Evolutionary conservation across 2,113 vertebrate genomes (phyloP).

Genomic region (Datnioides undecimradiatus): DNA sequence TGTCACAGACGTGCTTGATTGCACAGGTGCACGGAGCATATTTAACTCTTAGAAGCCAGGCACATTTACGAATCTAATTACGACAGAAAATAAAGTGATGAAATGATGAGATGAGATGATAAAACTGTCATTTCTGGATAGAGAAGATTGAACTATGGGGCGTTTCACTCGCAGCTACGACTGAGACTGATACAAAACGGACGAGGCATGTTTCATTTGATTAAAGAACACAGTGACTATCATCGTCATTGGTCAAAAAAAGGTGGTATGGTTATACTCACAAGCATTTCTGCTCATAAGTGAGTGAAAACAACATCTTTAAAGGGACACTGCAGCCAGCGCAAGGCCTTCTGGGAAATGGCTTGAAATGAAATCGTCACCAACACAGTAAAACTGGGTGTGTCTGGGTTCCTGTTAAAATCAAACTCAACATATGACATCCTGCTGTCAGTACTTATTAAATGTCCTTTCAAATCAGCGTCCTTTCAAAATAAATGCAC

Average conservation of each 20-base stretch:
- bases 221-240: neutral
- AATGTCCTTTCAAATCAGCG: too few relatives aligned
- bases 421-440: neutral
- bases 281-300: neutral
- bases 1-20: constrained; percentile 54
- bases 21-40: constrained; percentile 47
- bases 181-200: neutral
- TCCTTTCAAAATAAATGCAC: too few relatives aligned
- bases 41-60: neutral
- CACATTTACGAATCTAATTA: constrained; percentile 10
- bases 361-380: neutral
- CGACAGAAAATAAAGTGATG: neutral
- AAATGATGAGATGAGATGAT: neutral
- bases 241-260: neutral
- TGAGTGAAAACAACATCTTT: neutral
- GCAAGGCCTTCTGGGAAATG: neutral
- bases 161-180: neutral
- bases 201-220: neutral
- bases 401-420: neutral
- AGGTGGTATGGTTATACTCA: too few relatives aligned
- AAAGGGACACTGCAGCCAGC: neutral
- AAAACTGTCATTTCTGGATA: too few relatives aligned
- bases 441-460: neutral
- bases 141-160: neutral
- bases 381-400: neutral